Conservation (phyloP, 2,113 vertebrate genomes). For the Chionis minor region DNA sequence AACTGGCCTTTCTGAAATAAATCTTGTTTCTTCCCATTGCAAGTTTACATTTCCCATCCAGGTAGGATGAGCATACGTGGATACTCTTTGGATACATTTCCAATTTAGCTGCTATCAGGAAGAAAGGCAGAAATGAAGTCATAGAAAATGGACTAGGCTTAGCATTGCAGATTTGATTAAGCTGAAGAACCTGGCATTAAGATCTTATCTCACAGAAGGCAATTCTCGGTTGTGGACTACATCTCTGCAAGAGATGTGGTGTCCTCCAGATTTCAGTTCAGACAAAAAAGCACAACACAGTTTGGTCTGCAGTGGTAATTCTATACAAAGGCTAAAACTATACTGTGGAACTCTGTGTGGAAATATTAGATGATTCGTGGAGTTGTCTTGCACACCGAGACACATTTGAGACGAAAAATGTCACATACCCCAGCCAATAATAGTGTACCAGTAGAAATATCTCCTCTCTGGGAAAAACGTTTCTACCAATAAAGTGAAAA, state of each 20-base stretch:
- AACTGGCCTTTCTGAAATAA: background rate
- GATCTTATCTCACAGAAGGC: background rate
- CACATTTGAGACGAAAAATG: background rate
- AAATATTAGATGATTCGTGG: background rate
- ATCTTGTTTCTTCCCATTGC: background rate
- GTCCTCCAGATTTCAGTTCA: background rate
- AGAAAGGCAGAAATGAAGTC: background rate
- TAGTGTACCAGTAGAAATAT: constrained; percentile 97
- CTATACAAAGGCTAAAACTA: background rate
- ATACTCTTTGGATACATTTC: background rate
- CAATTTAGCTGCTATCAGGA: background rate
- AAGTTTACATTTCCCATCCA: background rate
- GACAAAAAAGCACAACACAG: rapidly evolving
- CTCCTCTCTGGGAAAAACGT: constrained; percentile 96
- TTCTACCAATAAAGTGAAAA: constrained; percentile 95
- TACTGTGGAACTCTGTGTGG: background rate
- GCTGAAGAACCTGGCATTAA: background rate
- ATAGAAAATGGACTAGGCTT: background rate
- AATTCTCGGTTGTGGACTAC: background rate
- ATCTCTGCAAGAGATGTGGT: background rate
- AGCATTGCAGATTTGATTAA: background rate
- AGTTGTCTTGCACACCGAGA: background rate
- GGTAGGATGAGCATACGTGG: background rate
- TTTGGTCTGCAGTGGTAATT: background rate
- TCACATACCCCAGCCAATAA: constrained; percentile 87